Evolutionary conservation across 2,797 vertebrate species (phyloP), one percentile per base, ranked within the genome.

Genomic region (Tragelaphus oryx): DNA sequence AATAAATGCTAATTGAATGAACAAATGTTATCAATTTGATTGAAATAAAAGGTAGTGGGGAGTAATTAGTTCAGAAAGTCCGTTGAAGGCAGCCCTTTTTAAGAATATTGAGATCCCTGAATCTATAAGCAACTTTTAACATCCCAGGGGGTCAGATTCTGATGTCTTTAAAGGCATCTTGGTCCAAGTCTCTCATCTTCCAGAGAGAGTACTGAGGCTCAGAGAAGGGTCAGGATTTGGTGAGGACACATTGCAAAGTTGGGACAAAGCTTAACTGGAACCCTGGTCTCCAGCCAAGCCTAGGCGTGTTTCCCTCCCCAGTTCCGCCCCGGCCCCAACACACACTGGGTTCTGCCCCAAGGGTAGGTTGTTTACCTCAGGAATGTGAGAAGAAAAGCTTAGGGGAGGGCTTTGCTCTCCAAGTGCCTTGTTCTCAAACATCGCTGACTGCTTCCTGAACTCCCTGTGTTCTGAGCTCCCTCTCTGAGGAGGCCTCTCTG

Each of bases 281-380:
- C 28, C 54, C 30, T 48, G 60, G 60, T 44, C 65, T 37, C 30
- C 22, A 11, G 74, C 14, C 24, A 74, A 81, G 18, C 55, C 41
- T n/a, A 20, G 17, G 18, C 1, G 1, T 30, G 18, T 60, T 60
- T 46, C 18, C 55, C 57, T 59, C 54, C 33, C 79, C 9, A 28
- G 26, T 17, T 16, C 13, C 1, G 0, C 4, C 4, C 8, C 2
- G 2, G 7, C 24, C 9, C 0, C 3, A 9, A 24, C n/a, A 20
- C 60, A 65, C 65, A 10, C 65, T 37, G 33, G n/a, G 17, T 37
- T 37, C 65, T 68, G 8, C 28, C 28, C 46, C 80, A 59, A 55
- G 16, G 55, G 37, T 41, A 59, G 16, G 55, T 20, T 30, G 55
- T 60, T 46, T 60, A 30, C 26, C 41, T 20, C 80, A 60, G 17